Base-by-base conservation (phyloP, 2,797 vertebrate genomes). In the Channallabes apus region DNA sequence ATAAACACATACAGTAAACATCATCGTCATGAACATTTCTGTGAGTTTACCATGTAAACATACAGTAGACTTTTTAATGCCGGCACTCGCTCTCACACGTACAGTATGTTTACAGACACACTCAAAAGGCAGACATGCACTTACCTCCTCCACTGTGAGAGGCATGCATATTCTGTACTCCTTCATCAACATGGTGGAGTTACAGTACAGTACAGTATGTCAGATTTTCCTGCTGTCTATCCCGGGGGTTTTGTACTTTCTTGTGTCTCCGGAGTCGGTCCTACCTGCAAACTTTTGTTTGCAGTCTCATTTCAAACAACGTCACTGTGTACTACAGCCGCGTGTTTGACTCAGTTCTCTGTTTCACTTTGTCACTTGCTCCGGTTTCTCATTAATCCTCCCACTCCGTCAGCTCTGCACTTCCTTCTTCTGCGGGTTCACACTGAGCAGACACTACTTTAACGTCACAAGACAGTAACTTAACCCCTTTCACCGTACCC, bases 161-260 rank as follows among this genome's bases (percentile, higher is more conserved):
- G 97, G 97, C 97, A 98, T 98, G 84, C 97, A 98, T 91, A 97
- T 96, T 89, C 97, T 94, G 92, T 98, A 98, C 92, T 98, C 97
- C 93, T 98, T 98, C 92, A 96, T 88, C 93, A 98, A 93, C 97
- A 98, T 98, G 92, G 86, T 75, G 15, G 77, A 69, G 69, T 86
- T 80, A 38, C 35, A 38, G n/a, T n/a, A n/a, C n/a, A n/a, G n/a
- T n/a, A n/a, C n/a, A n/a, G 35, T 38, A 35, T 65, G 46, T 56
- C 67, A 4, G 9, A 18, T 85, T 65, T 78, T 51, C 24, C 22
- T 73, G 72, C 46, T 76, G 14, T 87, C 17, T 84, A 65, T 89
- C 32, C 56, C 38, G 59, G 58, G 72, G n/a, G n/a, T n/a, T 61
- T 14, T 27, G 51, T 12, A 56, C 18, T 80, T 68, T 83, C 14